Base-by-base conservation (phyloP, 2,888 invertebrate species). In the Philonicus albiceps region DNA sequence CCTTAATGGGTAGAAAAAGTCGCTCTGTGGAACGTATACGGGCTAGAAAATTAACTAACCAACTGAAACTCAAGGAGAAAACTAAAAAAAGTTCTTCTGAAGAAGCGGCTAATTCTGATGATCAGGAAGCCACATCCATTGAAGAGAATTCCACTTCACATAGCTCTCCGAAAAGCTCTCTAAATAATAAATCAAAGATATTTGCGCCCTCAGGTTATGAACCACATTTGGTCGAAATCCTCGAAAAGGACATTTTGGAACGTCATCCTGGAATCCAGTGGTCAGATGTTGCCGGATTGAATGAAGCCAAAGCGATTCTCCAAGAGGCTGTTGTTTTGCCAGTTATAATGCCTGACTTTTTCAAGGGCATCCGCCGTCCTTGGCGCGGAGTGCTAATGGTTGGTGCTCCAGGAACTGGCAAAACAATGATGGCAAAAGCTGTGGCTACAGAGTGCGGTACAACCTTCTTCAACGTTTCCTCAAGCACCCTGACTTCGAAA, bases 251-350 rank as follows among this genome's bases (percentile, higher is more conserved):
- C 90, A 97, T 97, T 88, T 92, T 97, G 72, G 96, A 96, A 91
- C 95, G 94, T 90, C 95, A 97, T 90, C 96, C 97, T 0, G 95
- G 95, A 90, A 95, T 97, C n/a, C 95, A 95, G 88, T 97, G 97
- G 97, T 94, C 93, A 87, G 95, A 95, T 90, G 96, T 96, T 16
- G 94, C 96, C 2, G 96, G 96, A 1, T 92, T 96, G 80, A 94
- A 94, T 86, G 96, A 96, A 89, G 96, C 96, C 0, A 96, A 96
- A 90, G 93, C 96, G 34, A 94, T 97, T 87, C 91, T 95, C 55
- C 96, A 97, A 91, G 97, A 98, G 91, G 97, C 97, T 1, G 96
- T 97, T 89, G 97, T 98, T 0, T 92, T 98, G 88, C 97, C 98
- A 0, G 94, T 97, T 40, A 95, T 97, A 87, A 96, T 97, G 94